Evolutionary conservation across 2,888 invertebrate species (phyloP).

Genomic region (Eulithis testata): DNA sequence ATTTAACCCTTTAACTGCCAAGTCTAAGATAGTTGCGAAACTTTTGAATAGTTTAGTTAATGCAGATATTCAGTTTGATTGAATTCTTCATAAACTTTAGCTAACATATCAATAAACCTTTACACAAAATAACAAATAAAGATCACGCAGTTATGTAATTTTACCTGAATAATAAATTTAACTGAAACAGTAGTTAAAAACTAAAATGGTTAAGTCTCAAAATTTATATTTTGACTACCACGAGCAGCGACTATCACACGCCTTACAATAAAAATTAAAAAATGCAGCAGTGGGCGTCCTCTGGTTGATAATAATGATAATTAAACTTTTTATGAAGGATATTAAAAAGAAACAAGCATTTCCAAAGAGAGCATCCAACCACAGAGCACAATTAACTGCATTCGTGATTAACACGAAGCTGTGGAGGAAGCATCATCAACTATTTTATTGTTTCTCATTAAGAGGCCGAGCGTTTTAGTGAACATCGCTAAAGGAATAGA

Average conservation of each 20-base stretch:
- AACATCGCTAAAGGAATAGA: neutral
- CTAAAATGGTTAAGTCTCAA: too few relatives aligned
- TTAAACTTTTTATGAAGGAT: constrained; percentile 5
- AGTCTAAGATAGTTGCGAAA: neutral
- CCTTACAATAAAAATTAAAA: neutral
- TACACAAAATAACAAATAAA: too few relatives aligned
- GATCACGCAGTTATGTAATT: too few relatives aligned
- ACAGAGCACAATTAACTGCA: constrained; percentile 9
- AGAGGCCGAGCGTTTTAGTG: neutral
- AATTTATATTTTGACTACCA: neutral
- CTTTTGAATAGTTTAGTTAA: neutral
- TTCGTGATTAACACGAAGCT: constrained; percentile 22
- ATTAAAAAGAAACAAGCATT: neutral
- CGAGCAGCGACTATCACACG: neutral
- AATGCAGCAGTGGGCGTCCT: neutral
- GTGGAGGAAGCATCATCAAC: constrained; percentile 26
- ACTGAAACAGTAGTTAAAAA: too few relatives aligned
- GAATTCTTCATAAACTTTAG: too few relatives aligned
- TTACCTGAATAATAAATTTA: too few relatives aligned
- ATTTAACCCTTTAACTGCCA: neutral
- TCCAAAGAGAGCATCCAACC: neutral
- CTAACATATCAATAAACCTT: too few relatives aligned
- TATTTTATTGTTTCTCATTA: constrained; percentile 31
- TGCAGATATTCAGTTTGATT: neutral
- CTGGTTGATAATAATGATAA: constrained; percentile 1